Evolutionary conservation across 2,888 invertebrate genomes (phyloP), one percentile per base, ranked within the genome.

Genomic region (Drosophila subsilvestris): DNA sequence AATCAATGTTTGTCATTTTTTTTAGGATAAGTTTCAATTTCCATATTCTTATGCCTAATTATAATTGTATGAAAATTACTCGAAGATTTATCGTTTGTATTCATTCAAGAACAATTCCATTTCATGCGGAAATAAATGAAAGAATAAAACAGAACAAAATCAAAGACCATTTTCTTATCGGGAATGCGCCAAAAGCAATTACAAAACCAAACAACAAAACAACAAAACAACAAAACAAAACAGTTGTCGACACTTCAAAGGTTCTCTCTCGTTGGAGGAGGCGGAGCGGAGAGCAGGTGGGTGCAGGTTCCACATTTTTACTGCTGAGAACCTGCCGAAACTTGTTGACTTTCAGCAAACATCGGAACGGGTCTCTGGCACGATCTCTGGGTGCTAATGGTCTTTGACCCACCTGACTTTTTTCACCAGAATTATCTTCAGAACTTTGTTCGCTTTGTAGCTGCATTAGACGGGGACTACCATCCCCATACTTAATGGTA

Each of bases 21-120:
- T 22, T 22, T 69, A 68, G 51, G 58, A 37, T 68, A 69, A 69
- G 69, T 57, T 69, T 69, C 65, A 66, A 66, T 67, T 66, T 68
- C 57, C 69, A 68, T 68, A 57, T 68, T 57, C 49, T 67, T 67
- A 68, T 68, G 68, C 56, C 49, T 67, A 67, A 49, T 50, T 67
- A 68, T 68, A 49, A 69, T 58, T 57, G 60, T 50, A 59, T n/a
- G 42, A 71, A 43, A 43, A 53, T 55, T 51, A 47, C 54, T 47
- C 58, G 51, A 50, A 12, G 37, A 25, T 61, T 61, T 56, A 37
- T 32, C 48, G 47, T 66, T 66, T 63, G 63, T 62, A 25, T n/a
- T 43, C 42, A 42, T 27, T 20, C 43, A 43, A 45, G 70, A 70
- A 59, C 44, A 69, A 54, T 53, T 63, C 44, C 51, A 29, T 73